Percentiles rank a stretch among this genome's conserved stretches.
phyloP scores from a whole-genome alignment of 2,797 vertebrate species.

The Astyanax mexicanus region DNA sequence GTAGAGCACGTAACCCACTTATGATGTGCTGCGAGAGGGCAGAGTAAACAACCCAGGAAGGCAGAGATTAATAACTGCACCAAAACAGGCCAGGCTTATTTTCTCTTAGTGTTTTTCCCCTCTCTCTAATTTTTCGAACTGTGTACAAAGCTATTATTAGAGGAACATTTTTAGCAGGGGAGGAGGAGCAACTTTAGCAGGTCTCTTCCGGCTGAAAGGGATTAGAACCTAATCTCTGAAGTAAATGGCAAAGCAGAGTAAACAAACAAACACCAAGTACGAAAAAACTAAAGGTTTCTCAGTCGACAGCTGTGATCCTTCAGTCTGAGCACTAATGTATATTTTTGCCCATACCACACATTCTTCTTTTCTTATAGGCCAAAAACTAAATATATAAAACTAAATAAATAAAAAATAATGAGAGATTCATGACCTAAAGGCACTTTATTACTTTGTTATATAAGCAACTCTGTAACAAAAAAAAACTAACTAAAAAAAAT shows the following conservation, averaged over 20 bases:
- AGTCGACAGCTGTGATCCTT: slow-evolving; percentile 37
- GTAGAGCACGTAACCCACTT: slow-evolving; percentile 81
- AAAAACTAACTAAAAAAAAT: too few species aligned
- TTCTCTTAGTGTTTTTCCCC: slow-evolving; percentile 62
- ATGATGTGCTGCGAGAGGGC: slow-evolving; percentile 39
- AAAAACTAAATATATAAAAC: too few species aligned
- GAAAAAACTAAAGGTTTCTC: slow-evolving; percentile 39
- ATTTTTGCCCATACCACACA: slow-evolving; percentile 64
- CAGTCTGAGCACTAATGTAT: slow-evolving; percentile 61
- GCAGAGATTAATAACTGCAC: slow-evolving; percentile 49
- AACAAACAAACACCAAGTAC: slow-evolving; percentile 68
- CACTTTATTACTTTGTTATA: too few species aligned
- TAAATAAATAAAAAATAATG: slow-evolving; percentile 23
- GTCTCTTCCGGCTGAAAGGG: slow-evolving; percentile 18
- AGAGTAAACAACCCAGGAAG: slow-evolving; percentile 47
- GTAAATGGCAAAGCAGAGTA: slow-evolving; percentile 27
- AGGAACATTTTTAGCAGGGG: slow-evolving; percentile 18
- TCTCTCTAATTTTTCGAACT: slow-evolving; percentile 58
- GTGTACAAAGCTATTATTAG: slow-evolving; percentile 25
- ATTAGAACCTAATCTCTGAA: slow-evolving; percentile 12
- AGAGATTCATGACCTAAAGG: slow-evolving; percentile 60
- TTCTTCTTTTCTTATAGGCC: slow-evolving; percentile 41
- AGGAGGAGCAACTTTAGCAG: slow-evolving; percentile 7
- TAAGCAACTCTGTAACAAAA: slow-evolving; percentile 60
- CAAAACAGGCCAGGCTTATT: slow-evolving; percentile 56